A percentile compares a stretch with the other conserved stretches of the same genome.
Conservation (phyloP, 2,888 invertebrate species). For the Rhagium mordax region DNA sequence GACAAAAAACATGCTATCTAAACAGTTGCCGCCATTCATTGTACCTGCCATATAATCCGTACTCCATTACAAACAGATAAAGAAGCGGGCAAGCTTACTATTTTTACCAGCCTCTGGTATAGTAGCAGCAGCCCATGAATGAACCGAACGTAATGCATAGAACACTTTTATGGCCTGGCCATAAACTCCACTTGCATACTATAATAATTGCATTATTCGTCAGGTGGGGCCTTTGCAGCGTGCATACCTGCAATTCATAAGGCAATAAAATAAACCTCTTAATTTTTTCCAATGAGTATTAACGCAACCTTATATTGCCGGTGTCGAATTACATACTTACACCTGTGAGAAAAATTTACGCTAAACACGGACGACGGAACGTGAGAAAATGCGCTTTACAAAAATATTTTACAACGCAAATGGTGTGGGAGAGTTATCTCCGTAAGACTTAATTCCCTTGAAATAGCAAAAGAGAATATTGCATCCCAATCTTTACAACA, state of each 20-base stretch:
- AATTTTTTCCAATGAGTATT: slow-evolving; percentile 7
- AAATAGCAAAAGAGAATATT: too few species aligned
- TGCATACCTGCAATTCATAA: slow-evolving; percentile 19
- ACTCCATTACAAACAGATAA: background rate
- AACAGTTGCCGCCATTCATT: too few species aligned
- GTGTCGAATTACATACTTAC: slow-evolving; percentile 7
- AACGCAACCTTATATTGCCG: background rate
- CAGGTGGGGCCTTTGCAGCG: slow-evolving; percentile 13
- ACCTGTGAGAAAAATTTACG: slow-evolving; percentile 1
- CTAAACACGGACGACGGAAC: background rate
- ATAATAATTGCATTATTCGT: slow-evolving; percentile 30
- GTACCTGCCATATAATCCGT: too few species aligned
- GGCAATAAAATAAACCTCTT: slow-evolving; percentile 13
- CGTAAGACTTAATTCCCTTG: too few species aligned
- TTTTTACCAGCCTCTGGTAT: background rate
- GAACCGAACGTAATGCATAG: slow-evolving; percentile 13
- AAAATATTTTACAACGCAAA: background rate
- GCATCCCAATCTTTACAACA: too few species aligned
- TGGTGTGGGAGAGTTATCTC: too few species aligned
- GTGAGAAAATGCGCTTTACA: slow-evolving; percentile 2
- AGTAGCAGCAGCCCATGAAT: slow-evolving; percentile 14
- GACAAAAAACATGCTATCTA: too few species aligned
- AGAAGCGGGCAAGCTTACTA: background rate
- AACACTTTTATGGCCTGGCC: slow-evolving; percentile 20
- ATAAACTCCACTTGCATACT: slow-evolving; percentile 28